Base-by-base conservation (phyloP, 2,888 invertebrate genomes). In the Cantharis lateralis region DNA sequence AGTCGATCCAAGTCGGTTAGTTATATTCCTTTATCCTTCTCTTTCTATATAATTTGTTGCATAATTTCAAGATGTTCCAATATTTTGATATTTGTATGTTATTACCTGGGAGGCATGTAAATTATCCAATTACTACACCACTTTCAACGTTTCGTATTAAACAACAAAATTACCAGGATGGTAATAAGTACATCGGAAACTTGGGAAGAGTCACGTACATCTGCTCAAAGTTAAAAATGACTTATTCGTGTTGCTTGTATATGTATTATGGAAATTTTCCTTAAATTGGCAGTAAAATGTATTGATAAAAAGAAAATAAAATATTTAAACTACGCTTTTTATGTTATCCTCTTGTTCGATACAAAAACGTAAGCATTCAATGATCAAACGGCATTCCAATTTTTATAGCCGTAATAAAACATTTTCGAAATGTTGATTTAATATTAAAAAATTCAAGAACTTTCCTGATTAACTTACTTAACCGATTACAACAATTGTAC, bases 1-100 rank as follows among this genome's bases (percentile, higher is more conserved):
- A 77, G 28, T 62, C 18, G 62, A 63, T 77, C 77, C 77, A 77
- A 74, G 62, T 74, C 68, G 20, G 68, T 70, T 63, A 26, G 61
- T 20, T 62, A 61, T 48, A 16, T 62, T 62, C 62, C n/a, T 20
- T 62, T n/a, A 15, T 62, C 61, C 28, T 63, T 20, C 62, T 48
- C 28, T 32, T 62, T 13, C 16, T 20, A 61, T 66, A 72, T 66
- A 72, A 71, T 63, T 20, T 63, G 24, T 62, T 72, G 72, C 72
- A 64, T 28, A 15, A 61, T 28, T 64, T 28, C 16, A 64, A 48
- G 48, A 48, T 48, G 48, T 48, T 48, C 48, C 48, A 48, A 48
- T 48, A 48, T 48, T 48, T 48, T 48, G 48, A 48, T 48, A 48
- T 48, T 48, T 48, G 48, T 48, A n/a, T 48, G 9, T 9, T 48